Base-by-base conservation (phyloP, 2,888 invertebrate genomes). In the Caenorhabditis sulstoni region DNA sequence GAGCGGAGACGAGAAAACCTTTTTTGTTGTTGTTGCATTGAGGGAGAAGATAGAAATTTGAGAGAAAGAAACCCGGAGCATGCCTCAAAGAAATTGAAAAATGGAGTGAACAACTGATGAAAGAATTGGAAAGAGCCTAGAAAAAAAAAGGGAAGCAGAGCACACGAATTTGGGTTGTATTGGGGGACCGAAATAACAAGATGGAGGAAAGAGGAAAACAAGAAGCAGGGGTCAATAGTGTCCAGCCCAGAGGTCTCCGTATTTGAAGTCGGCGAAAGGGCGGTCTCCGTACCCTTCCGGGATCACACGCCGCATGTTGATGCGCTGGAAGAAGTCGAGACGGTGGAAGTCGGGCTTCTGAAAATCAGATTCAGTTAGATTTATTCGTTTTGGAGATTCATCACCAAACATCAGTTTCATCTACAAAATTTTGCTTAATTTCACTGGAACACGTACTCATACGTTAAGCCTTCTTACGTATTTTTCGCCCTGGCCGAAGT, bases 281-380 rank as follows among this genome's bases (percentile, higher is more conserved):
- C 79, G 71, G 29, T 83, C 82, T 52, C 88, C 88, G 75, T 88
- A 89, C 9, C 86, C 86, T 9, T 88, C 86, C 22, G 90, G 90
- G n/a, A 90, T 82, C 29, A 90, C 67, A 58, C 83, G 71, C 14
- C 82, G 77, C 50, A 80, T 81, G 64, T 88, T 86, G 55, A 88
- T 79, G 12, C 68, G 71, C 22, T 84, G 76, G 87, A 92, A 92
- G 82, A 90, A 92, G 52, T 92, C 89, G 44, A 92, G 84, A 35
- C 91, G 89, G 81, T 92, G 92, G 82, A 92, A 92, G 85, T 93
- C 92, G 22, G 92, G 92, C 45, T 90, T 85, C 53, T 83, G 65
- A 70, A 88, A 88, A 49, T 22, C 55, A 8, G n/a, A n/a, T n/a
- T n/a, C n/a, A n/a, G n/a, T n/a, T n/a, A n/a, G n/a, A n/a, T n/a